Base-by-base conservation (phyloP, 92 coral and sea anemone species). In the Scolanthus callimorphus region DNA sequence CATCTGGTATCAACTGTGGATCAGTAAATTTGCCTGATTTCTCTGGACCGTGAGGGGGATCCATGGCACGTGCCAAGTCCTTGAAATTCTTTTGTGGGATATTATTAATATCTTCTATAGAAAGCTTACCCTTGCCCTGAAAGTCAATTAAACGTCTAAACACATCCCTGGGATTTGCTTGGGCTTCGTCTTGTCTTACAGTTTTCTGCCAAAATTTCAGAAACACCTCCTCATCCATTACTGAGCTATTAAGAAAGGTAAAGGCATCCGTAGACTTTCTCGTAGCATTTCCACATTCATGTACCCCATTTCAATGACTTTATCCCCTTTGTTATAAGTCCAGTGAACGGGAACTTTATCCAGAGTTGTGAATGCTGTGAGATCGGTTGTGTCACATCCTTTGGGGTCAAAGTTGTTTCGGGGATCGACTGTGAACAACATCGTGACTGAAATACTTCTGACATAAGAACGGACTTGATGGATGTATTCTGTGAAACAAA, bases 261-360 rank as follows among this genome's bases (percentile, higher is more conserved):
- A 21, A 0, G 85, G 51, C 0, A 29, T 44, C 28, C 84, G 39
- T 8, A 92, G 55, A 53, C 91, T 84, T 30, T 67, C 54, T 41
- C 96, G 73, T 27, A 88, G 45, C 27, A 73, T 43, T 57, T 92
- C 96, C 4, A 92, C 54, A 44, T 92, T 92, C 83, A 92, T 77
- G 74, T 88, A 92, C 0, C 98, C 98, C 98, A 92, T 92, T 58
- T 92, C 98, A 27, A 92, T 89, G 13, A 59, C 49, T n/a, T 26
- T 72, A 53, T 92, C 98, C 0, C 98, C 98, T 57, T 92, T 92
- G 30, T 84, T 84, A 82, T 92, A 92, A 1, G 96, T 92, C 98
- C 98, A 92, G 41, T 92, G 98, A 12, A 92, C 98, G 26, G 23
- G 70, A n/a, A 92, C 71, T 10, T 84, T 76, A 37, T 90, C 91